Conservation (phyloP, 2,888 invertebrate genomes). For the Luperina nickerlii region DNA sequence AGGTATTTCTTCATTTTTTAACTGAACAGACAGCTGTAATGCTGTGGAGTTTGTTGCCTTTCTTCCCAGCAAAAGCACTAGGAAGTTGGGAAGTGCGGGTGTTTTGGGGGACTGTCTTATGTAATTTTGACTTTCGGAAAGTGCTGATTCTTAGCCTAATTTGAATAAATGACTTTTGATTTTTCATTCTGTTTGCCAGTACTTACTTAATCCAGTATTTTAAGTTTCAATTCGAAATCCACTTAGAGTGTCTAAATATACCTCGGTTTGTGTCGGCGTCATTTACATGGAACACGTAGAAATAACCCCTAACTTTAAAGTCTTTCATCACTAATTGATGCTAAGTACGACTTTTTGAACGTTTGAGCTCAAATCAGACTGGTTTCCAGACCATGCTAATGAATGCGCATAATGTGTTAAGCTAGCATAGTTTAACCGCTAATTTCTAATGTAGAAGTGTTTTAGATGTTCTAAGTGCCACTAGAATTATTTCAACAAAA, state of each 20-base stretch:
- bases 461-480: constrained; percentile 24
- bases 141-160: not conserved
- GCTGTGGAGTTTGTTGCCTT: not conserved
- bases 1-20: too few relatives aligned
- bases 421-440: constrained; percentile 11
- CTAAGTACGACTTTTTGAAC: constrained; percentile 49
- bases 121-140: too few relatives aligned
- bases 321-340: constrained; percentile 46
- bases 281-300: constrained; percentile 27
- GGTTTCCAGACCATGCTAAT: constrained; percentile 40
- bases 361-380: constrained; percentile 36
- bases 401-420: constrained; percentile 46
- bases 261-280: not conserved
- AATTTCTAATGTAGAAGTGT: constrained; percentile 18
- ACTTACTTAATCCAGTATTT: not conserved
- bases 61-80: not conserved
- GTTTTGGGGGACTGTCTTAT: not conserved
- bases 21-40: not conserved
- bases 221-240: not conserved
- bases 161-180: not conserved
- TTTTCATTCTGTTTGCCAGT: not conserved
- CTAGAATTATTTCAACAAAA: constrained; percentile 6
- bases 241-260: not conserved
- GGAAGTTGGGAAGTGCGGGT: not conserved
- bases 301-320: constrained; percentile 26